Evolutionary conservation across 2,888 invertebrate genomes (phyloP), one percentile per base, ranked within the genome.

Genomic region (Magallana nippona): DNA sequence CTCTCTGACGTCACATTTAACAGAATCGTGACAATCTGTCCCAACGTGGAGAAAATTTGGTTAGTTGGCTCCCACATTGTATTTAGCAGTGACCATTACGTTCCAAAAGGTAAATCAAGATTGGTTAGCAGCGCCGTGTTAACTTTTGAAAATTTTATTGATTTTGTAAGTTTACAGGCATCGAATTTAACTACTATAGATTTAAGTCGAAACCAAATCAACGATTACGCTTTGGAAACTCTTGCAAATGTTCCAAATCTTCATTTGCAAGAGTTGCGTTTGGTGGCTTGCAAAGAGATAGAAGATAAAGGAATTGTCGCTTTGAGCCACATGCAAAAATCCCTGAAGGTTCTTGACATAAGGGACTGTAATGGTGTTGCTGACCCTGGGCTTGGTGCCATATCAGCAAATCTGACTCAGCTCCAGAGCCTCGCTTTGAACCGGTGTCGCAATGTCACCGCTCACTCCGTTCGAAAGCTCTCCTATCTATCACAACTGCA

Each of bases 1-100:
- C 94, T 97, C 60, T 96, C 96, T 1, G 97, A 97, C 95, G 96
- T 96, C n/a, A 95, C 96, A 15, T 96, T 97, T 82, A 95, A 96
- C 90, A 95, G 96, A 90, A 95, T 97, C 90, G 95, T 96, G 1
- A 94, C 95, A 10, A 95, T 96, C 15, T 95, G 96, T 87, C 95
- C 96, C 77, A 94, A 95, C 83, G 92, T 97, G 22, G 95, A 96
- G 86, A 95, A 95, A 19, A 93, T 97, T 0, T 96, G 96, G 91
- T 94, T 97, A 86, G 96, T 96, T 55, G 96, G 95, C 11, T 96
- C 96, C 89, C 96, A 96, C 84, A 95, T 97, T 81, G 96, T 96
- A 56, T 97, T 96, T 92, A 96, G 96, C 92, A 94, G 95, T 85
- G 96, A 96, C 10, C 95, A 96, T 60, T 96, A 96, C 71, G 95